phyloP scores from a whole-genome alignment of 2,888 invertebrate species.

The Euclidia mi region DNA sequence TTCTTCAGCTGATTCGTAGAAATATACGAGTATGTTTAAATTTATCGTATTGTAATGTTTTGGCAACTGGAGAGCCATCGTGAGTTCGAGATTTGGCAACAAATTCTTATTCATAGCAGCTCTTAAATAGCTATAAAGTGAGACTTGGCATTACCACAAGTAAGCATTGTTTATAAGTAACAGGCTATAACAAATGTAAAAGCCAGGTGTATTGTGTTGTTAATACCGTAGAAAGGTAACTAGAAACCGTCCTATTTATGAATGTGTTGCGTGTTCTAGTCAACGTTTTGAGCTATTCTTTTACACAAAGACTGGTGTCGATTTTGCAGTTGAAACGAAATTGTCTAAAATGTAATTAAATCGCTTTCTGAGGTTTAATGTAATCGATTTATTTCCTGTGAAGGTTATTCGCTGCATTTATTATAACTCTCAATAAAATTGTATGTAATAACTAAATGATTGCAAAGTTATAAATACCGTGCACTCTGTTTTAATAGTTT shows the following conservation, averaged over 20 bases:
- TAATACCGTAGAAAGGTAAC: constrained; percentile 13
- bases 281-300: no score
- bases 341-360: no score
- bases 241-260: constrained; percentile 1
- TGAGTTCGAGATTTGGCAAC: constrained; percentile 50
- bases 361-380: no score
- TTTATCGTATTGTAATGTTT: constrained; percentile 24
- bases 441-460: no score
- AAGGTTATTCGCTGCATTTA: no score
- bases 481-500: no score
- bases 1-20: neutral
- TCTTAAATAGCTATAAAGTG: constrained; percentile 39
- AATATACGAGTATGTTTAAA: neutral
- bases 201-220: constrained; percentile 14
- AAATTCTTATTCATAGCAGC: constrained; percentile 34
- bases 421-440: no score
- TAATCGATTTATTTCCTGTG: no score
- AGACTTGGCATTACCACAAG: constrained; percentile 38
- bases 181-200: constrained; percentile 17
- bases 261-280: no score
- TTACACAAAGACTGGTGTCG: no score
- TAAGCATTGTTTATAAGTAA: constrained; percentile 34
- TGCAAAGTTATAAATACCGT: no score
- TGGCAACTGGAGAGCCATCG: constrained; percentile 27
- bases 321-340: no score